phyloP scores from a whole-genome alignment of 2,888 invertebrate species.

The Podabrus alpinus region DNA sequence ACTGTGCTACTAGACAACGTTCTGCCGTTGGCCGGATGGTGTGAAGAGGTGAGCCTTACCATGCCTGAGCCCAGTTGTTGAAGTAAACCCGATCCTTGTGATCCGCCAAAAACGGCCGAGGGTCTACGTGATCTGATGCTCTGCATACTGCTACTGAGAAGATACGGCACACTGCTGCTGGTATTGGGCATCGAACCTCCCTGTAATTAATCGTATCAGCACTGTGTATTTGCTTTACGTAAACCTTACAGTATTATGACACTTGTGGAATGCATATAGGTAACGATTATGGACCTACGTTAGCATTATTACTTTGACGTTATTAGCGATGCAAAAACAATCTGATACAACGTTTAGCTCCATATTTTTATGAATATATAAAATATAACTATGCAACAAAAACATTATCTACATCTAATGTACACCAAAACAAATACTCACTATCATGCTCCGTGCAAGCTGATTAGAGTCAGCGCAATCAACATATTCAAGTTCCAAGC shows the following conservation, averaged over 20 bases:
- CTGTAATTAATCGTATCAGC: conserved; percentile 56
- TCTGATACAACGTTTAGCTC: conserved; percentile 21
- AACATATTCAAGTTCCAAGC: conserved; percentile 57
- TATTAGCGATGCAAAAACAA: conserved; percentile 22
- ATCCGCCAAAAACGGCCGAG: conserved; percentile 68
- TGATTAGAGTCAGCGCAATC: conserved; percentile 69
- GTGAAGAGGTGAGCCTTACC: conserved; percentile 82
- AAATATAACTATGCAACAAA: conserved; percentile 1
- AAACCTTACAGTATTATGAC: conserved; percentile 13
- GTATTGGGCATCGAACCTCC: conserved; percentile 90
- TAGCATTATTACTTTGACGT: conserved; percentile 11
- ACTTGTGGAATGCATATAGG: conserved; percentile 22
- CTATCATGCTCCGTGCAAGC: conserved; percentile 92
- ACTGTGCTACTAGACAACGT: conserved; percentile 63
- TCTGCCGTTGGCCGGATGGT: conserved; percentile 59
- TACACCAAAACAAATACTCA: conserved; percentile 65
- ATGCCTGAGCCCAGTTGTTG: conserved; percentile 91
- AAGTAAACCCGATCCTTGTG: conserved; percentile 63
- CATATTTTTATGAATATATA: conserved; percentile 15
- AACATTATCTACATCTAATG: conserved; percentile 4
- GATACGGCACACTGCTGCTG: conserved; percentile 84
- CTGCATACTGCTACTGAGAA: conserved; percentile 79
- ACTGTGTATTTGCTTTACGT: conserved; percentile 5
- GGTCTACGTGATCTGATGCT: conserved; percentile 76
- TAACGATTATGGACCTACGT: conserved; percentile 18